Base-by-base conservation (phyloP, 2,888 invertebrate species). In the Ophraella communa region DNA sequence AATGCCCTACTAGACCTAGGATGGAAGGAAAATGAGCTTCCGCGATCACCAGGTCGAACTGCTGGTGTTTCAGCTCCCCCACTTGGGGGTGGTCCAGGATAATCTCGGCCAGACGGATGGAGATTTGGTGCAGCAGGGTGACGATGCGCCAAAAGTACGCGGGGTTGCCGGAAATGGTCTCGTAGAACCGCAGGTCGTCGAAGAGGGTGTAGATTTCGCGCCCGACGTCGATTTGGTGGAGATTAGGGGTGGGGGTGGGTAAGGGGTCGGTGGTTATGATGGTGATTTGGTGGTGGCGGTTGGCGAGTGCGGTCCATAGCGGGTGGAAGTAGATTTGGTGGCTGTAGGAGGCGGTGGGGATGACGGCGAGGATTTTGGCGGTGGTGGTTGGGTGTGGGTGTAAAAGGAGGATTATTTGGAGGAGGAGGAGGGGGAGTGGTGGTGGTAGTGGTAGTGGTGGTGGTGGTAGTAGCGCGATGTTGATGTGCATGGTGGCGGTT, bases 281-380 rank as follows among this genome's bases (percentile, higher is more conserved):
- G 0, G 83, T 81, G 0, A 87, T 64, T 42, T 84, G 76, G 64
- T 87, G 86, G 4, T 86, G 86, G 64, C 81, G 77, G 39, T 77
- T 69, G 0, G 82, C 80, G 20, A 87, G 71, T 54, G 83, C 83
- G 17, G 77, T 73, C 73, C 83, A 82, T 23, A 86, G 72, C 4
- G 82, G 79, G 45, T 79, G 80, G 74, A 80, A 84, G 0, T 83
- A 79, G 0, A 82, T 73, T 74, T 86, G 85, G 65, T 86, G 86
- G 69, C 85, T 86, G 62, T 66, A 71, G 3, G 70, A 73, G 1
- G 76, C 73, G 1, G 69, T 65, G 0, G 71, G 71, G 11, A 74
- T 63, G 4, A 71, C 65, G 10, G 66, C 70, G 8, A 76, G 55
- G 56, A 76, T 75, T 14, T 62, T 68, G 1, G 70, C 74, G 52